Evolutionary conservation across 2,113 vertebrate species (phyloP), one percentile per base, ranked within the genome.

Genomic region (Notarius lentiginosus): DNA sequence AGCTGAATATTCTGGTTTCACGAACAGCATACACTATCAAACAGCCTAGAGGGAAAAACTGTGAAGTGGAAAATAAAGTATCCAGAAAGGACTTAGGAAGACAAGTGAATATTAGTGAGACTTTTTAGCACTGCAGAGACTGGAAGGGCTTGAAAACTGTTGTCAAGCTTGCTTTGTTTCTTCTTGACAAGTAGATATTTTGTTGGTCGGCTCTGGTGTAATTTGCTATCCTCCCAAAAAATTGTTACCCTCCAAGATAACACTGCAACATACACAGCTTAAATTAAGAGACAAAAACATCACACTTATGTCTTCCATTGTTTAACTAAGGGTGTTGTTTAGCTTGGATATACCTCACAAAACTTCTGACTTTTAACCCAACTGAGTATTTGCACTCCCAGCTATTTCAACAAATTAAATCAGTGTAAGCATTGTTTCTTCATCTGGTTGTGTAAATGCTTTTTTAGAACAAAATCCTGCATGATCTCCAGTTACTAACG

Each of bases 71-170:
- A 55, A 55, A 79, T 27, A 79, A 79, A 56, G 75, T 79, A 7
- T 79, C 75, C 24, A 79, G 51, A 18, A 55, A 17, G 24, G 51
- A 55, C 27, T 79, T 55, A 27, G 49, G 24, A 55, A 79, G 51
- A 79, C 51, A 79, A 79, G 75, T 79, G 24, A 79, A 27, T 51
- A 79, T 79, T 79, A 79, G 12, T 79, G 75, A 79, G 51, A 3
- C 1, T 76, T 55, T 79, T 79, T 27, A 27, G 2, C 1, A 1
- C 51, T 79, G 49, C 12, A 79, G 27, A 56, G n/a, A 79, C 2
- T 79, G 14, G 51, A 79, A 56, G 14, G 75, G 24, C 51, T 55
- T 79, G 72, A 75, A 49, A 75, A 75, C 47, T 24, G 20, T 27
- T 51, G 51, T 79, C 75, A 79, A 56, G 75, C 75, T 55, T 55